Conservation (phyloP, 2,113 vertebrate genomes). For the Poeciliopsis prolifica region DNA sequence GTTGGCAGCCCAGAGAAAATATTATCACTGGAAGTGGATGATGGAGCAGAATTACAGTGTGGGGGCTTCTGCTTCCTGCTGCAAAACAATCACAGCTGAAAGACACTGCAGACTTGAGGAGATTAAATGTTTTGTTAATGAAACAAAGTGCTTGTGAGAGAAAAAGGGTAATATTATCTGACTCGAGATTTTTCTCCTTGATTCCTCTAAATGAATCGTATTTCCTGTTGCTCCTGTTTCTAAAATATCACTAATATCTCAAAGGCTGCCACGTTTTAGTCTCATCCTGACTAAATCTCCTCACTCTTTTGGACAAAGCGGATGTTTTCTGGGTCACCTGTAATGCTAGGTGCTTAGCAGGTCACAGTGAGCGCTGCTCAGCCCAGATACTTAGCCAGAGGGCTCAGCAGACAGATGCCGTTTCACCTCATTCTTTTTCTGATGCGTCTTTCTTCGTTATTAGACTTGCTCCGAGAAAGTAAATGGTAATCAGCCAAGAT, state of each 20-base stretch:
- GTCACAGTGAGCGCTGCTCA: constrained; percentile 40
- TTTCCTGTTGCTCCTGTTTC: constrained; percentile 21
- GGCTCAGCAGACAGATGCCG: constrained; percentile 19
- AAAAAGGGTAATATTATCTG: constrained; percentile 15
- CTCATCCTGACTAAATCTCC: constrained; percentile 12
- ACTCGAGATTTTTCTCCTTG: background rate
- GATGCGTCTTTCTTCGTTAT: background rate
- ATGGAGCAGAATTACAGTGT: constrained; percentile 54
- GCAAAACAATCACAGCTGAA: constrained; percentile 46
- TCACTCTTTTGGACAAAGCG: constrained; percentile 18
- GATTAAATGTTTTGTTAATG: constrained; percentile 43
- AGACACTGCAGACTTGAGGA: constrained; percentile 35
- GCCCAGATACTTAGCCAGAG: constrained; percentile 45
- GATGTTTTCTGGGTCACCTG: constrained; percentile 50
- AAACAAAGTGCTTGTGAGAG: constrained; percentile 28
- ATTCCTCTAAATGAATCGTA: constrained; percentile 29
- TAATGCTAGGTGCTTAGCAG: constrained; percentile 67
- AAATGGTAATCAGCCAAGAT: background rate
- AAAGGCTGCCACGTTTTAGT: background rate
- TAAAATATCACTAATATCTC: background rate
- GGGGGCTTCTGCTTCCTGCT: constrained; percentile 35
- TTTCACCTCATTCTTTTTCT: background rate
- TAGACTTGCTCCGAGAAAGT: background rate
- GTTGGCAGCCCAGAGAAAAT: constrained; percentile 60
- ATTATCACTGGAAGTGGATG: constrained; percentile 65